Percentiles rank a stretch among this genome's conserved stretches.
Conservation (phyloP, 2,888 invertebrate genomes). For the Megalurothrips usitatus region DNA sequence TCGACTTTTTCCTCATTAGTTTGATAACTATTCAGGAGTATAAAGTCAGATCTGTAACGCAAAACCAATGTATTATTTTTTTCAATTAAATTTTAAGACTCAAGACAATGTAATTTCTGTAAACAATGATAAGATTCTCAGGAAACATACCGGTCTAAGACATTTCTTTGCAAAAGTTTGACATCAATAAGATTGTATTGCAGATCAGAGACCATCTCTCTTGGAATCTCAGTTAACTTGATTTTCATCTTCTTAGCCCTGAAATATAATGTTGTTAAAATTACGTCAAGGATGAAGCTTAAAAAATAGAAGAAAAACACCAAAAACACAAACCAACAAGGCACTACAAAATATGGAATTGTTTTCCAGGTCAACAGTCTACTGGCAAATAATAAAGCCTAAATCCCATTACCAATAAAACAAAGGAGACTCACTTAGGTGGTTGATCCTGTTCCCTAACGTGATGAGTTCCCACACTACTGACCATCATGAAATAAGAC, state of each 20-base stretch:
- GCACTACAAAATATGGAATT: too few relatives aligned
- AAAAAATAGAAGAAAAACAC: too few relatives aligned
- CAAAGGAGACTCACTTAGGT: too few relatives aligned
- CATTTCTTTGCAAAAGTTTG: neutral
- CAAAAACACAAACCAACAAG: too few relatives aligned
- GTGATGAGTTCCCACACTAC: too few relatives aligned
- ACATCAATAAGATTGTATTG: constrained; percentile 9
- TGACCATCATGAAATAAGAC: too few relatives aligned
- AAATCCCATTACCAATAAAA: too few relatives aligned
- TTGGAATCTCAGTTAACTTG: neutral
- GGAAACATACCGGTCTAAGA: neutral
- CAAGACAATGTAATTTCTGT: neutral
- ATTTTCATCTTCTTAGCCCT: neutral
- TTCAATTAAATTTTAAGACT: neutral
- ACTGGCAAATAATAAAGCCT: too few relatives aligned
- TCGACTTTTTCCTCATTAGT: neutral
- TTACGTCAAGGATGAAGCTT: too few relatives aligned
- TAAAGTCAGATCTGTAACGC: neutral
- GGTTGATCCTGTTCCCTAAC: too few relatives aligned
- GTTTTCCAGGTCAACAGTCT: too few relatives aligned
- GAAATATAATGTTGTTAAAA: neutral
- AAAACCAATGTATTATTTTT: neutral
- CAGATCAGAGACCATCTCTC: neutral
- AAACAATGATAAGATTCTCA: neutral
- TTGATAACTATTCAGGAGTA: neutral